Evolutionary conservation across 2,888 invertebrate species (phyloP).

Genomic region (Ischnus inquisitorius): DNA sequence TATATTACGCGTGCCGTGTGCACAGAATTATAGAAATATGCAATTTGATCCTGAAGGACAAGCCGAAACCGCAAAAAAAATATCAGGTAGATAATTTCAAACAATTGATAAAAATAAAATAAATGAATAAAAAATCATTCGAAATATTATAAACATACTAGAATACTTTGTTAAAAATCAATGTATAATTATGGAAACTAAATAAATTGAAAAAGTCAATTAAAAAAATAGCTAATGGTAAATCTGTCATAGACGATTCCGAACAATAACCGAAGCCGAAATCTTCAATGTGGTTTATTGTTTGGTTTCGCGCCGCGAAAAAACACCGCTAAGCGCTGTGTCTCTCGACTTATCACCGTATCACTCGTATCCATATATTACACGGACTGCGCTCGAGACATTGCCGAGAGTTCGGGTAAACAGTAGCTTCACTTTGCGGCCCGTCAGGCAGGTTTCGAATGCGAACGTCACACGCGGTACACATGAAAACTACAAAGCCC

Average conservation of each 20-base stretch:
- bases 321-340: neutral
- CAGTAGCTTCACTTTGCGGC: constrained; percentile 17
- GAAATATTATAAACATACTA: no score
- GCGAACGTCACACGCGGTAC: constrained; percentile 21
- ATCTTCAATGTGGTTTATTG: neutral
- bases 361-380: constrained; percentile 22
- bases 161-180: no score
- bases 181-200: no score
- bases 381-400: constrained; percentile 4
- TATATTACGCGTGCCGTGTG: constrained; percentile 1
- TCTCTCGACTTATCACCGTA: constrained; percentile 22
- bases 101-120: no score
- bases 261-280: neutral
- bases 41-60: neutral
- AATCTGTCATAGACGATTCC: neutral
- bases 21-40: constrained; percentile 9
- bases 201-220: no score
- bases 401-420: constrained; percentile 27
- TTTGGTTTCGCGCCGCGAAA: constrained; percentile 3
- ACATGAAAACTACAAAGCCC: constrained; percentile 29
- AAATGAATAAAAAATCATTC: no score
- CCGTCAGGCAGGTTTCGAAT: constrained; percentile 11
- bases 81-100: neutral
- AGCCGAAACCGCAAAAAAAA: neutral
- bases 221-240: no score